Evolutionary conservation across 2,797 vertebrate genomes (phyloP), one percentile per base, ranked within the genome.

Genomic region (Tragelaphus eurycerus): DNA sequence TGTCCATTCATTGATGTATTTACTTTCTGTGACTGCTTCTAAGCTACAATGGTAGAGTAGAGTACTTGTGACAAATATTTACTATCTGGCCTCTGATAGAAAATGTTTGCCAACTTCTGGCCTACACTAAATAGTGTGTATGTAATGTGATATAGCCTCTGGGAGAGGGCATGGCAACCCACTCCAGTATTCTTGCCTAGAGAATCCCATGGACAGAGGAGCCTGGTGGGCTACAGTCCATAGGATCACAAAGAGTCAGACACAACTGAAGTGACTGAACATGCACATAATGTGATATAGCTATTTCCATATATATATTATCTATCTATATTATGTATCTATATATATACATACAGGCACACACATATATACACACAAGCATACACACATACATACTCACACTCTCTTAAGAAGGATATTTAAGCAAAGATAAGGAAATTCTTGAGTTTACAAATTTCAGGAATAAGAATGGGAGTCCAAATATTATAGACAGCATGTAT

Each of bases 381-480:
- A 79, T 52, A 13, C 34, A 64, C 2, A 79, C 48, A 50, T 14
- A 54, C 2, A 34, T 1, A 54, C 6, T n/a, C 31, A 8, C 50
- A 82, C 17, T 38, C 81, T 55, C n/a, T 25, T 16, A 25, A 92
- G 60, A 48, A 89, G 82, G 78, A 12, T 82, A 34, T 34, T 79
- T 71, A 46, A 87, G n/a, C 50, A 95, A 95, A 93, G 31, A 89
- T 52, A 89, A 93, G 21, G 46, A 94, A 90, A 93, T 95, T 93
- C 86, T 62, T 8, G 29, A 95, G 31, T 96, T 92, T 88, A 64
- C 11, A 38, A 79, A 64, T 84, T 59, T 34, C 3, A 67, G 9
- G 46, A 60, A 57, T 94, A 59, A 89, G n/a, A 96, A 76, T 25
- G 31, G 57, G 57, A 96, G 50, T 84, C 34, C 19, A 79, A 81